phyloP scores from a whole-genome alignment of 1,140 invertebrate genomes.

The Monomorium pharaonis region DNA sequence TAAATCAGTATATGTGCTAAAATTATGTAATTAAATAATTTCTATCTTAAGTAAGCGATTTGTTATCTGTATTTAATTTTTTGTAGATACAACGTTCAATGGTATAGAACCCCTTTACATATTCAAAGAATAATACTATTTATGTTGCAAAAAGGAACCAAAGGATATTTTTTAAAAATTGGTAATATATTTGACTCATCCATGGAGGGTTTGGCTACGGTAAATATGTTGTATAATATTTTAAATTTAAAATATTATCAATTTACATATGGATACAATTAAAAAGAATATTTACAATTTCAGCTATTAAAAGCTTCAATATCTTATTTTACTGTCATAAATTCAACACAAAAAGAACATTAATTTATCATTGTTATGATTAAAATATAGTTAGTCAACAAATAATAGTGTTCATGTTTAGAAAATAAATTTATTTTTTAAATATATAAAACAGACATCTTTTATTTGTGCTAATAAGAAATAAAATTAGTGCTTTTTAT shows the following conservation, averaged over 20 bases:
- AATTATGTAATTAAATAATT: not conserved
- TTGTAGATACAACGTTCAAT: not conserved
- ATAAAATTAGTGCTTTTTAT: no score
- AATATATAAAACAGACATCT: no score
- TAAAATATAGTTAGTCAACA: not conserved
- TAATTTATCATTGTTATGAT: not conserved
- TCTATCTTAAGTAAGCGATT: not conserved
- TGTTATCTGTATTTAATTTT: not conserved
- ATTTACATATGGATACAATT: not conserved
- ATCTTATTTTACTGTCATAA: constrained; percentile 30
- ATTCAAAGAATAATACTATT: constrained; percentile 20
- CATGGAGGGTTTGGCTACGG: not conserved
- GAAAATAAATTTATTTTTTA: no score
- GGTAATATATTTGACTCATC: not conserved
- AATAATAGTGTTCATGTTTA: no score
- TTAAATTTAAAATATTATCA: not conserved
- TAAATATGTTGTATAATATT: not conserved
- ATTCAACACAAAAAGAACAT: not conserved
- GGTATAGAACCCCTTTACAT: not conserved
- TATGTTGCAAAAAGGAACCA: not conserved
- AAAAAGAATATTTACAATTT: not conserved
- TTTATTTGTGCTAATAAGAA: no score
- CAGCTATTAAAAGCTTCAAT: not conserved
- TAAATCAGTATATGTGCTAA: not conserved
- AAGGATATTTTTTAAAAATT: not conserved